These are phyloP conservation scores for Drosophila albomicans DNA, from an alignment of 1,140 invertebrate genomes.

Conservation along the genomic window DNA sequence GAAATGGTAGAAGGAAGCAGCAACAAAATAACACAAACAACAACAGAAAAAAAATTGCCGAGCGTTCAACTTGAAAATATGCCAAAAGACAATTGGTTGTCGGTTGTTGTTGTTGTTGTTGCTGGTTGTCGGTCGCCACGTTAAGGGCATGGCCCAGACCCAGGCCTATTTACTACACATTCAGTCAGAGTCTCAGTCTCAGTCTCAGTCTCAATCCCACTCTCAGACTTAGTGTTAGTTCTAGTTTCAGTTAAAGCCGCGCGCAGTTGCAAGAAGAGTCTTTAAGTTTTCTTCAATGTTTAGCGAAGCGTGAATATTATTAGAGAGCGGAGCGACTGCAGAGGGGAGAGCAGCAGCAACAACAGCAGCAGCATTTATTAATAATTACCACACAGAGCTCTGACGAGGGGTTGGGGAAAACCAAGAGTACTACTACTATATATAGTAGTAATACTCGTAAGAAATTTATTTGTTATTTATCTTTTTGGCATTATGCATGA, in stretches of 20 bases:
- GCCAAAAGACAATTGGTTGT: conserved; percentile 82
- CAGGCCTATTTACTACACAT: conserved; percentile 10
- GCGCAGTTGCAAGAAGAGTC: conserved; percentile 41
- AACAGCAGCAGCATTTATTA: conserved; percentile 73
- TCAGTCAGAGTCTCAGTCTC: conserved; percentile 2
- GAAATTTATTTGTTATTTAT: conserved; percentile 83
- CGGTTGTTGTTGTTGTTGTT: conserved; percentile 38
- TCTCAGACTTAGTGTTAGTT: conserved; percentile 30
- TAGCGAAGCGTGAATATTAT: conserved; percentile 78
- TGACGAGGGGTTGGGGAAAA: conserved; percentile 6
- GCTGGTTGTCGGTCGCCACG: conserved; percentile 51
- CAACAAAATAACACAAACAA: conserved; percentile 10
- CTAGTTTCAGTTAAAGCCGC: conserved; percentile 45
- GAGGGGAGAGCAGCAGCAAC: conserved; percentile 16
- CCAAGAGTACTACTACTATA: conserved; percentile 12
- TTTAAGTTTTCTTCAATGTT: conserved; percentile 77
- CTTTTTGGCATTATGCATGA: conserved; percentile 82
- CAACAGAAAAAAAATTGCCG: conserved; percentile 47
- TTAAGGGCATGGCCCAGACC: conserved; percentile 67
- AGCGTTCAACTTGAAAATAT: conserved; percentile 83
- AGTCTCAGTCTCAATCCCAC: conserved; percentile 16
- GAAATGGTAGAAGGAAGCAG: conserved; percentile 53
- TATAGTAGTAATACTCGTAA: conserved; percentile 43
- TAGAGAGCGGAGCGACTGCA: conserved; percentile 53
- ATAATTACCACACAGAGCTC: conserved; percentile 70